Evolutionary conservation across 2,113 vertebrate genomes (phyloP).

Genomic region (Delphinapterus leucas): DNA sequence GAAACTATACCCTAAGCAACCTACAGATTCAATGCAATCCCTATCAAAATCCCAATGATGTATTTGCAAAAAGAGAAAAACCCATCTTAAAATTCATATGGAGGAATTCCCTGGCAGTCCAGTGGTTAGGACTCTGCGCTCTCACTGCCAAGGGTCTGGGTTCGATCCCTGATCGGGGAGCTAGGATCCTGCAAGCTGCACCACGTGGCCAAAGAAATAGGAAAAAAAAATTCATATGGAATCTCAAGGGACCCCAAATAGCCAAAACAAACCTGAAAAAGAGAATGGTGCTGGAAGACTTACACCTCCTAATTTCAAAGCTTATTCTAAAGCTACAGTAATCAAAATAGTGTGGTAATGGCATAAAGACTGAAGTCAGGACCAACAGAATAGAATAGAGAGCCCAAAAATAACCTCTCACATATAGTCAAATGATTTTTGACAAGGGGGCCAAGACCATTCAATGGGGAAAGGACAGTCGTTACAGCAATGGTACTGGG

Average conservation of each 20-base stretch:
- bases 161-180: too few relatives aligned
- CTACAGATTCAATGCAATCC: not conserved
- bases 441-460: too few relatives aligned
- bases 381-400: not conserved
- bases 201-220: too few relatives aligned
- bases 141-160: too few relatives aligned
- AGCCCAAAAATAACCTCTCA: too few relatives aligned
- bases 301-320: not conserved
- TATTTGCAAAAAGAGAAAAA: not conserved
- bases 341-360: not conserved
- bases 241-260: not conserved
- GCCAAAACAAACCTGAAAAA: not conserved
- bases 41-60: not conserved
- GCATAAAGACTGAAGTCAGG: not conserved
- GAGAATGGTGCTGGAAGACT: not conserved
- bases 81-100: not conserved
- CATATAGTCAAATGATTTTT: too few relatives aligned
- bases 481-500: too few relatives aligned
- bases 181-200: too few relatives aligned
- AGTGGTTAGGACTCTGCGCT: too few relatives aligned
- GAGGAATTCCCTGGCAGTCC: too few relatives aligned
- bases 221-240: not conserved
- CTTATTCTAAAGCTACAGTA: not conserved
- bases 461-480: too few relatives aligned
- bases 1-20: not conserved